Evolutionary conservation across 2,888 invertebrate species (phyloP).

Genomic region (Limnephilus rhombicus): DNA sequence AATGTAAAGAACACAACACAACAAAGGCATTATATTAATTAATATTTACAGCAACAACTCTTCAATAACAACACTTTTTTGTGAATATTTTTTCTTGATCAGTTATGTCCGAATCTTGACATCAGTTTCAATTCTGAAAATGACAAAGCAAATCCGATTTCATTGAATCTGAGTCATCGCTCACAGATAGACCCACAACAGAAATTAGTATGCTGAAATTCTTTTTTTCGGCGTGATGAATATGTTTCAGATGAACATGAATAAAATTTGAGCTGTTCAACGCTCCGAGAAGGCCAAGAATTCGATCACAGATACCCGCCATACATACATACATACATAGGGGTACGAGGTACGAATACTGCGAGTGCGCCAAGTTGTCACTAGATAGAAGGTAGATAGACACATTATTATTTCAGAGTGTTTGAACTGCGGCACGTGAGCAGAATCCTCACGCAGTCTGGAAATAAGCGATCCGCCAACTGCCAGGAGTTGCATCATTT

Average conservation of each 20-base stretch:
- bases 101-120: no score
- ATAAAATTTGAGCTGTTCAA: not conserved
- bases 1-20: no score
- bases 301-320: not conserved
- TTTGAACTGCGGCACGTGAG: not conserved
- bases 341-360: not conserved
- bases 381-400: not conserved
- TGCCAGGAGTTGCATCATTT: constrained; percentile 33
- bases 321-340: not conserved
- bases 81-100: no score
- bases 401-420: not conserved
- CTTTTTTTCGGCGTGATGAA: not conserved
- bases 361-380: not conserved
- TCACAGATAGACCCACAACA: no score
- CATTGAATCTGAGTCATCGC: no score
- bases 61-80: no score
- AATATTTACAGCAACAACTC: no score
- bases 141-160: no score
- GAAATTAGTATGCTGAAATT: not conserved
- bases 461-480: not conserved
- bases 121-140: no score
- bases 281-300: not conserved
- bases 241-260: not conserved
- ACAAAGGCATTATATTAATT: no score
- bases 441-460: not conserved